A percentile compares a stretch with the other conserved stretches of the same genome.
These are phyloP conservation scores for Chaetogeoica ovagalla DNA, from an alignment of 2,888 invertebrate genomes.

Conservation along the genomic window DNA sequence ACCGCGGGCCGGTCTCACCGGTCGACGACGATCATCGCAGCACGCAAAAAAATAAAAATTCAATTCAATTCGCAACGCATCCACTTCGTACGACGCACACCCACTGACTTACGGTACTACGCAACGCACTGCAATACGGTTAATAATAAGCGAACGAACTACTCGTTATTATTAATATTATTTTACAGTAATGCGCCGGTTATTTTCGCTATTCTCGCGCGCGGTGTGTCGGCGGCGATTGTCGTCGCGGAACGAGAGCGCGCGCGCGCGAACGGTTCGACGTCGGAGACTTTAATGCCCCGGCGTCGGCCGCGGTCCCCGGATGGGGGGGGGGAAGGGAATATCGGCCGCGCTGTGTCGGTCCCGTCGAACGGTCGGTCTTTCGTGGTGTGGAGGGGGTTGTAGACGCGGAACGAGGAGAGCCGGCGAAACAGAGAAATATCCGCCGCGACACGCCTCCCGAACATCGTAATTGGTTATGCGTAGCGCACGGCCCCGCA, in stretches of 20 bases:
- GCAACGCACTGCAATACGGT: no score
- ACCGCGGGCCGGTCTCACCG: neutral
- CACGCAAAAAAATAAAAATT: no score
- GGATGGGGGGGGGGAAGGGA: neutral
- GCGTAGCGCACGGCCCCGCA: neutral
- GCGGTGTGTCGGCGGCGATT: no score
- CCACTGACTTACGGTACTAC: no score
- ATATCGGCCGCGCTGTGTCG: neutral
- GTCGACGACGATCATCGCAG: neutral
- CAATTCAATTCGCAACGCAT: neutral
- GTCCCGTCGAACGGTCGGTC: neutral
- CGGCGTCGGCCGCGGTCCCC: neutral
- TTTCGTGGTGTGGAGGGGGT: neutral
- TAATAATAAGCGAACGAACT: no score
- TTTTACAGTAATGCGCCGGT: neutral
- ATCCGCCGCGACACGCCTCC: conserved; percentile 43
- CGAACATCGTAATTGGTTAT: conserved; percentile 50
- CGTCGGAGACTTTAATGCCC: conserved; percentile 53
- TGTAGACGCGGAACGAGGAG: neutral
- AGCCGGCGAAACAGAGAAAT: neutral
- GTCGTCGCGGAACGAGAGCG: neutral
- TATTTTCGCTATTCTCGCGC: no score
- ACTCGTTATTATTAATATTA: neutral
- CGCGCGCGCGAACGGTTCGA: conserved; percentile 18
- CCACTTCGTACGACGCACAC: no score